phyloP scores from a whole-genome alignment of 2,113 vertebrate species.

The Fulmarus glacialis region DNA sequence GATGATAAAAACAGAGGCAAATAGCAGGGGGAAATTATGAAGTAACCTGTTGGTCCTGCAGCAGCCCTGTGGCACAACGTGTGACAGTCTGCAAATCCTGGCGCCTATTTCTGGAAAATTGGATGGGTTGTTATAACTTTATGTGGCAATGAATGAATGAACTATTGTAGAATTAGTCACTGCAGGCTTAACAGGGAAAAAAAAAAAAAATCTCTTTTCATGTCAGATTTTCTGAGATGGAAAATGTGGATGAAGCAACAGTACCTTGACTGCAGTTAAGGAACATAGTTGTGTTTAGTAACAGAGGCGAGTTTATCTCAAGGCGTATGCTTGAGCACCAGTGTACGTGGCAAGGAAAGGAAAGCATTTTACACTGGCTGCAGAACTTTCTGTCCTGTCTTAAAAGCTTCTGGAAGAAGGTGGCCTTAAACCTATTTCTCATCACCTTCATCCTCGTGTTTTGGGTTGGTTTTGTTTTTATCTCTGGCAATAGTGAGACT shows the following conservation, averaged over 20 bases:
- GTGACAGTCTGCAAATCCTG: constrained; percentile 57
- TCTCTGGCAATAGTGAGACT: neutral
- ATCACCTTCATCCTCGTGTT: constrained; percentile 1
- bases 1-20: constrained; percentile 37
- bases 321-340: neutral
- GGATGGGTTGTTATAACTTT: constrained; percentile 49
- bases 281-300: neutral
- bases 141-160: constrained; percentile 79
- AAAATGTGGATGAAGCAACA: constrained; percentile 67
- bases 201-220: neutral
- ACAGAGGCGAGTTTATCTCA: neutral
- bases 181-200: constrained; percentile 42
- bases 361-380: neutral
- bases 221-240: constrained; percentile 65
- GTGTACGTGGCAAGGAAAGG: neutral
- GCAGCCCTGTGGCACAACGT: constrained; percentile 22
- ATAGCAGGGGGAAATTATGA: constrained; percentile 68
- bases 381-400: neutral
- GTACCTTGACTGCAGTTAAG: constrained; percentile 24
- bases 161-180: constrained; percentile 73
- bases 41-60: constrained; percentile 51
- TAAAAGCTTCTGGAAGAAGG: neutral
- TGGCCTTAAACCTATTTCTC: neutral
- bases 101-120: constrained; percentile 76
- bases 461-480: neutral